Percentiles rank a stretch among this genome's conserved stretches.
These are phyloP conservation scores for Troilus luridus DNA, from an alignment of 2,888 invertebrate genomes.

Conservation along the genomic window DNA sequence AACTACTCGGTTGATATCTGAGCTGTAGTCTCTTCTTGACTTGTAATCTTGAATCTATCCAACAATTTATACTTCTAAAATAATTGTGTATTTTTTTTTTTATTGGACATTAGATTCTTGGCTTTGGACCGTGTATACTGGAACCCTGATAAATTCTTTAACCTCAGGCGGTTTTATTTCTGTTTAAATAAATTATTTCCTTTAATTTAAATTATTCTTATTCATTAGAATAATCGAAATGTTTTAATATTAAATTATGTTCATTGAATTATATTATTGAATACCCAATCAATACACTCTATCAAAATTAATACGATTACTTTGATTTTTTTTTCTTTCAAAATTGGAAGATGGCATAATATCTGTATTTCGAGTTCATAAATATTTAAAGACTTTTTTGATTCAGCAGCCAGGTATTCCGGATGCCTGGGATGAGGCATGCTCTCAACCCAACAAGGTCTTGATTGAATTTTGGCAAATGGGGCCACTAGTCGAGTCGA, in stretches of 20 bases:
- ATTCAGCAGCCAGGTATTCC: not conserved
- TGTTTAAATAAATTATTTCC: no score
- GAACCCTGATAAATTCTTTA: no score
- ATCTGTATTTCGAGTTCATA: slow-evolving; percentile 23
- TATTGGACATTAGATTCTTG: no score
- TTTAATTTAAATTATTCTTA: not conserved
- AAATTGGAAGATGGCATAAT: not conserved
- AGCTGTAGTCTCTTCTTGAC: no score
- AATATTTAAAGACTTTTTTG: slow-evolving; percentile 22
- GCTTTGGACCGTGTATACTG: no score
- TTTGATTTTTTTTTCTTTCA: not conserved
- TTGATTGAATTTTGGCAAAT: slow-evolving; percentile 12
- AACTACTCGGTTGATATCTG: no score
- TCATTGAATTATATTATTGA: not conserved
- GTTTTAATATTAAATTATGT: not conserved
- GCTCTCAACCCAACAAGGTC: not conserved
- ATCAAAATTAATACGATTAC: not conserved
- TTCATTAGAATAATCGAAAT: not conserved
- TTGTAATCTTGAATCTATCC: no score
- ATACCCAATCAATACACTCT: not conserved
- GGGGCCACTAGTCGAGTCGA: not conserved
- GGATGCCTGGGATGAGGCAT: slow-evolving; percentile 3
- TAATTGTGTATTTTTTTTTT: no score
- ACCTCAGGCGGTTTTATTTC: no score
- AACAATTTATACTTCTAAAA: no score